A percentile compares a stretch with the other conserved stretches of the same genome.
Evolutionary conservation across 2,113 vertebrate species (phyloP).

Genomic region (Lepus europaeus): DNA sequence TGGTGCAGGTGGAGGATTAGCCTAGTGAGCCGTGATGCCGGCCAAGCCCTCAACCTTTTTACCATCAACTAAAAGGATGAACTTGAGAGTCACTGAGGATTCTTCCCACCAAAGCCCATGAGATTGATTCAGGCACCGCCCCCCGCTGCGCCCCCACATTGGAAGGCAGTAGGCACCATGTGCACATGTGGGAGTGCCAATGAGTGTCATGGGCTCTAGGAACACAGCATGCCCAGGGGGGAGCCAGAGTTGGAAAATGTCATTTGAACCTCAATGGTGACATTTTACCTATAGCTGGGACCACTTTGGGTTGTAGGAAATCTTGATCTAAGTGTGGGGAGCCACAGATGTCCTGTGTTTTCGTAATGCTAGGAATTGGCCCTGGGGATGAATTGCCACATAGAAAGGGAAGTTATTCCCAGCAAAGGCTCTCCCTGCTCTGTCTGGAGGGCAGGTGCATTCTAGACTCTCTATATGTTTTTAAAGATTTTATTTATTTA

Average conservation of each 20-base stretch:
- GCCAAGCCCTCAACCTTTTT: constrained; percentile 13
- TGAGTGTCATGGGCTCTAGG: constrained; percentile 6
- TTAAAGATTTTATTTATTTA: too few species aligned
- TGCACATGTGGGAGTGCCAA: neutral
- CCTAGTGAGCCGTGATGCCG: too few species aligned
- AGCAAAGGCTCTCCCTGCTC: constrained; percentile 13
- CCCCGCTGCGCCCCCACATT: neutral
- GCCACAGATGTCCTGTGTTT: neutral
- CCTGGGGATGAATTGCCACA: neutral
- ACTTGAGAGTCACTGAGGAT: constrained; percentile 2
- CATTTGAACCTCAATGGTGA: neutral
- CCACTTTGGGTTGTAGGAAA: neutral
- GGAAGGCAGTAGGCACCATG: neutral
- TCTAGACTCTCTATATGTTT: neutral
- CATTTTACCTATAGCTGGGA: neutral
- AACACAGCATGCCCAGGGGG: neutral
- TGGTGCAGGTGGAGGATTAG: too few species aligned
- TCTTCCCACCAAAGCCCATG: constrained; percentile 29
- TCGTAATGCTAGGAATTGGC: neutral
- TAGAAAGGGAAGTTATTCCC: neutral
- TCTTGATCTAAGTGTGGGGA: neutral
- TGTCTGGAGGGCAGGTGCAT: neutral
- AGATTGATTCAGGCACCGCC: neutral
- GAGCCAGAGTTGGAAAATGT: neutral
- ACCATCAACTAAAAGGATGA: constrained; percentile 41